A percentile compares a stretch with the other conserved stretches of the same genome.
These are phyloP conservation scores for Ylistrum balloti DNA, from an alignment of 1,140 invertebrate species.

Conservation along the genomic window DNA sequence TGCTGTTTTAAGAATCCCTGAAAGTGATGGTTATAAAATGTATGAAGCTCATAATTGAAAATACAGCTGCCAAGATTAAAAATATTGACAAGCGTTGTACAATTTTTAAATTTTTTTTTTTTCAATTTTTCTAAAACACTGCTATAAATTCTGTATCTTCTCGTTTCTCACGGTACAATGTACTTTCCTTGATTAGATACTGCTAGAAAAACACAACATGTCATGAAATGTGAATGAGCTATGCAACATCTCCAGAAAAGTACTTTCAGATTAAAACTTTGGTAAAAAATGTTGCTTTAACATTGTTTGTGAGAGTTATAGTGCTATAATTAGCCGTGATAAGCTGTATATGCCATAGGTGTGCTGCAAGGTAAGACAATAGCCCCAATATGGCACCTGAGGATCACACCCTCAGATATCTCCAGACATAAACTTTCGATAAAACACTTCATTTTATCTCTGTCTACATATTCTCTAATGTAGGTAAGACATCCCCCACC, in stretches of 20 bases:
- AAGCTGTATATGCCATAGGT: neutral
- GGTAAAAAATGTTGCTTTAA: neutral
- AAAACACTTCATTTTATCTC: conserved; percentile 15
- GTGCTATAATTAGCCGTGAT: neutral
- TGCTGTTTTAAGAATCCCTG: neutral
- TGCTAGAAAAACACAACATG: neutral
- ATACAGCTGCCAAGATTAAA: neutral
- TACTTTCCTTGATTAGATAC: neutral
- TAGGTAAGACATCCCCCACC: conserved; percentile 1
- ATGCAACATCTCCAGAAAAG: neutral
- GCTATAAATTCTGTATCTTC: neutral
- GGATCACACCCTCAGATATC: neutral
- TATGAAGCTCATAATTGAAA: neutral
- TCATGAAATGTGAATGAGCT: neutral
- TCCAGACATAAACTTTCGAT: neutral
- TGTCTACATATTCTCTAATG: conserved; percentile 9
- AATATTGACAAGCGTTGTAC: neutral
- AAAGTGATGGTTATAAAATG: neutral
- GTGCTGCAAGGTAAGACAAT: conserved; percentile 16
- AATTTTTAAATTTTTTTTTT: neutral
- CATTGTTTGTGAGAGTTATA: neutral
- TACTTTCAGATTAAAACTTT: neutral
- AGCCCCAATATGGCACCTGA: neutral
- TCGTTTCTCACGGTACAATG: neutral
- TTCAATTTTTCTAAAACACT: neutral